phyloP scores from a whole-genome alignment of 2,797 vertebrate genomes.

The Cyclopterus lumpus region DNA sequence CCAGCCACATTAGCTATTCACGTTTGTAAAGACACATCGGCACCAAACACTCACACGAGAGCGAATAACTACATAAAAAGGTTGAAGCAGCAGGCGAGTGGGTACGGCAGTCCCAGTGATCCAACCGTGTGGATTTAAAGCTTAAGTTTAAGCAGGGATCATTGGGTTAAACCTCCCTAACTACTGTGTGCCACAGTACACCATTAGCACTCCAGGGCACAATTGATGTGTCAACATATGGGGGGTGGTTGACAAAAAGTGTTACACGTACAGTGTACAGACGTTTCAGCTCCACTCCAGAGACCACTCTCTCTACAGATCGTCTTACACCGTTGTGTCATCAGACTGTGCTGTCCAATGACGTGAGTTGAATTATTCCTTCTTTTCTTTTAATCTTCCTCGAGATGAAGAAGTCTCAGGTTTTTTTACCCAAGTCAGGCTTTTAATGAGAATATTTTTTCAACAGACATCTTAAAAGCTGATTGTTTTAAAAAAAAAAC shows the following conservation, averaged over 20 bases:
- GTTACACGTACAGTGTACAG: neutral
- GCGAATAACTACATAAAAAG: slow-evolving; percentile 12
- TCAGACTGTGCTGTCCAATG: neutral
- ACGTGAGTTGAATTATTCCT: neutral
- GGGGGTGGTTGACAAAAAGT: neutral
- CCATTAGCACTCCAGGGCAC: slow-evolving; percentile 45
- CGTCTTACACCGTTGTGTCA: neutral
- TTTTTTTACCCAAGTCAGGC: neutral
- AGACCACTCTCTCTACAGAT: neutral
- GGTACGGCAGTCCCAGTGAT: slow-evolving; percentile 29
- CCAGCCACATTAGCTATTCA: neutral
- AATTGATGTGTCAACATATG: slow-evolving; percentile 13
- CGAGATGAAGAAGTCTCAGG: too few species aligned
- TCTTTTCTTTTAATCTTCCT: neutral
- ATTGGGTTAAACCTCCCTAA: slow-evolving; percentile 72
- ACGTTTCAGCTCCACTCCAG: too few species aligned
- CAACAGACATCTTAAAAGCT: too few species aligned
- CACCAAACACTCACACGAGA: neutral
- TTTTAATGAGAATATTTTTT: neutral
- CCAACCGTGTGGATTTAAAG: slow-evolving; percentile 64
- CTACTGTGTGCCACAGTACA: slow-evolving; percentile 55
- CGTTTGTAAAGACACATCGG: neutral
- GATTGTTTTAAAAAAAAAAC: too few species aligned
- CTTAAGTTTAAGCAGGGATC: slow-evolving; percentile 73
- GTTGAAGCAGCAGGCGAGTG: slow-evolving; percentile 21